Evolutionary conservation across 2,113 vertebrate genomes (phyloP), one percentile per base, ranked within the genome.

Genomic region (Psilopsiagon aymara): DNA sequence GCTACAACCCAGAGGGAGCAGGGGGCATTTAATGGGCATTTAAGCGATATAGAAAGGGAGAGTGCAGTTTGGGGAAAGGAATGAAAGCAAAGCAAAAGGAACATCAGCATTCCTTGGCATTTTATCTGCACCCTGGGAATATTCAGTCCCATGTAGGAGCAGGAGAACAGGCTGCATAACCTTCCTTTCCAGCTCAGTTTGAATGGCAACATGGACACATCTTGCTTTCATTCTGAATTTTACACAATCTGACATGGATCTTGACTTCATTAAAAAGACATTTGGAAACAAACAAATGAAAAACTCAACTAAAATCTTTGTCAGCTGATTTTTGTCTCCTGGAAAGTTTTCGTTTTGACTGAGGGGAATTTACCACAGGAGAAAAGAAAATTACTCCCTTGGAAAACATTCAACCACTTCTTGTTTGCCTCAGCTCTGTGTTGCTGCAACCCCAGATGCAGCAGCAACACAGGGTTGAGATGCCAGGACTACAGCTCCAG

Each of bases 261-360:
- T 81, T 62, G 1, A 0, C 71, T 77, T 82, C 64, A 71, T 80
- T 94, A 83, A 92, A 88, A 94, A 37, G 62, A 66, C 68, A 86
- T 94, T 88, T 91, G 76, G 83, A 94, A 95, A 92, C 73, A 91
- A 96, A 89, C 73, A 95, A 80, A 62, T 0, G 2, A 66, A 90
- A 83, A 25, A 44, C 47, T 82, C 0, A 0, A 80, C 18, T 68
- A 78, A 86, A 88, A 74, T 17, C 27, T 83, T 80, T 60, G 13
- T 33, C 53, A 80, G 59, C 1, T 3, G 24, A 39, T 57, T 88
- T 73, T 73, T 39, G 18, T 16, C 46, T 82, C 33, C 41, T 94
- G 67, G 67, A 77, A 95, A 88, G 67, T 57, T 80, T 85, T 73
- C 9, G 17, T 83, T 85, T 86, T 78, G 75, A 77, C 37, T 67